These are phyloP conservation scores for Hemichromis elongatus DNA, from an alignment of 2,113 vertebrate genomes.

Conservation along the genomic window DNA sequence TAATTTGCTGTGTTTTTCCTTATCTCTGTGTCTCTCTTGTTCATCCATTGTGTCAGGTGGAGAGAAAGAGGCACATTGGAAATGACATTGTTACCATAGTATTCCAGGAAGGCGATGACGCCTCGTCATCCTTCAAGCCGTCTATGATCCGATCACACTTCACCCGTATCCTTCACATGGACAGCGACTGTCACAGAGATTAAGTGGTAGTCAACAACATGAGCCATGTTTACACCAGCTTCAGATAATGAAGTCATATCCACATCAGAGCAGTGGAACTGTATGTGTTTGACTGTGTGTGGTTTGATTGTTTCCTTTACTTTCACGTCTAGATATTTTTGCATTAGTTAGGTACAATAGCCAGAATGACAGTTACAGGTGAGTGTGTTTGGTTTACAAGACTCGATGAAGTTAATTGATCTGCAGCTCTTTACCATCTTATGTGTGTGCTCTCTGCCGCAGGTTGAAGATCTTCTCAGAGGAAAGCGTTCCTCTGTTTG, in stretches of 20 bases:
- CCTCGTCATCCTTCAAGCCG: conserved; percentile 90
- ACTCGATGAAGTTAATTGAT: not conserved
- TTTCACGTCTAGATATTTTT: conserved; percentile 88
- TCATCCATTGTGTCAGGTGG: conserved; percentile 79
- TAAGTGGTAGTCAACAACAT: not conserved
- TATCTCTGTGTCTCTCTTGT: not conserved
- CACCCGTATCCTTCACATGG: conserved; percentile 87
- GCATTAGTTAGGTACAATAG: conserved; percentile 97
- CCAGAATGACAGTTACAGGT: conserved; percentile 97
- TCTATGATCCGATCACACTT: conserved; percentile 99
- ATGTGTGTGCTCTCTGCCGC: not conserved
- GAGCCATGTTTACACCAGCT: not conserved
- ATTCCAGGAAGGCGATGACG: conserved; percentile 95
- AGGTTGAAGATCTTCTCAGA: conserved; percentile 99
- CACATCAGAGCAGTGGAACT: not conserved
- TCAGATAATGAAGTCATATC: not conserved
- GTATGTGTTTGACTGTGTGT: not conserved
- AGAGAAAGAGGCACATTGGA: conserved; percentile 96
- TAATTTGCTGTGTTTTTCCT: not conserved
- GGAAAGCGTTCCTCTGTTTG: conserved; percentile 97
- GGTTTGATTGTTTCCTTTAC: conserved; percentile 72
- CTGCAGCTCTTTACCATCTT: not conserved
- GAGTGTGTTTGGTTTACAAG: conserved; percentile 26
- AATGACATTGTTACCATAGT: conserved; percentile 98
- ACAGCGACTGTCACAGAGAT: not conserved